Evolutionary conservation across 2,113 vertebrate genomes (phyloP).

Genomic region (Dolichallabes microphthalmus): DNA sequence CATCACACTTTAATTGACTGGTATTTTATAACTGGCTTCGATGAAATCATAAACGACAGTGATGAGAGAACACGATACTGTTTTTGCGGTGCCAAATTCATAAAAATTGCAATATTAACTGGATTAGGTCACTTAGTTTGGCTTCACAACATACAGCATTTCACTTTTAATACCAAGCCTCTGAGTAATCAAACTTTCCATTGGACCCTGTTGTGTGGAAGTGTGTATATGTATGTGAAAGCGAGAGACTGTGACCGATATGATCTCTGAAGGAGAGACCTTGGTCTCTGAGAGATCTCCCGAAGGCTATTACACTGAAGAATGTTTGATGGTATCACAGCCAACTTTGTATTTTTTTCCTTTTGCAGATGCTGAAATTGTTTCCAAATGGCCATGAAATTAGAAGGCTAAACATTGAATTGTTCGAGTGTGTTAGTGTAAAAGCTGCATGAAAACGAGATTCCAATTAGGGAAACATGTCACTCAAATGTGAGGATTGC

Average conservation of each 20-base stretch:
- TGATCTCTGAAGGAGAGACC: constrained; percentile 36
- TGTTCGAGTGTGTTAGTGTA: not conserved
- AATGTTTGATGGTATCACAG: constrained; percentile 65
- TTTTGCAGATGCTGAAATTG: constrained; percentile 57
- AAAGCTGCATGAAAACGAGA: not conserved
- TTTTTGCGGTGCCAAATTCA: constrained; percentile 4
- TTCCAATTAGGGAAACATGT: not conserved
- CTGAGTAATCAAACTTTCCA: constrained; percentile 41
- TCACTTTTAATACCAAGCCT: constrained; percentile 32
- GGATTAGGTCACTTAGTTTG: constrained; percentile 36
- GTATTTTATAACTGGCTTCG: constrained; percentile 23
- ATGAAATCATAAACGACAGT: constrained; percentile 17
- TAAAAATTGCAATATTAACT: constrained; percentile 18
- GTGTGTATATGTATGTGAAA: constrained; percentile 7
- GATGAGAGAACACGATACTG: constrained; percentile 13
- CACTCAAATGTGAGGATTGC: not conserved
- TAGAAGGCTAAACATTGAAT: constrained; percentile 2
- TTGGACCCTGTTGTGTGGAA: not conserved
- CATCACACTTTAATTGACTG: not conserved
- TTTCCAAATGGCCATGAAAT: constrained; percentile 65
- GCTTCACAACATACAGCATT: constrained; percentile 22
- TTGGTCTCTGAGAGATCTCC: constrained; percentile 57
- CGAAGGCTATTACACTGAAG: constrained; percentile 58
- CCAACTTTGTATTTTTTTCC: constrained; percentile 51
- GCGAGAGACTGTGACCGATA: constrained; percentile 26